Base-by-base conservation (phyloP, 1,140 invertebrate species). In the Papilio glaucus region DNA sequence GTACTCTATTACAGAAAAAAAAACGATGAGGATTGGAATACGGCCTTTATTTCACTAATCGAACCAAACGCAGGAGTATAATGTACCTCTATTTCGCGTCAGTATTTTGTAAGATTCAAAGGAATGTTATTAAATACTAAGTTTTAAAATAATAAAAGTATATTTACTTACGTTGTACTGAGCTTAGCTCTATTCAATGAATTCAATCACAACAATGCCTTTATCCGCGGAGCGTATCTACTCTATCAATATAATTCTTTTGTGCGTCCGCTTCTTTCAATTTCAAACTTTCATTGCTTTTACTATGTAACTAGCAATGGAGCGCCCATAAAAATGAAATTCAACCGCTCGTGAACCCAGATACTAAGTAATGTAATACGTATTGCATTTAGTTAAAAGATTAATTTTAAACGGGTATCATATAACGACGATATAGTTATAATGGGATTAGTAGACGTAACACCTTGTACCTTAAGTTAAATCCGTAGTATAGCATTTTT, bases 221-320 rank as follows among this genome's bases (percentile, higher is more conserved):
- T 53, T 15, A 53, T 41, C 67, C 26, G 67, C 26, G 67, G n/a
- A 12, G 42, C 67, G 67, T 39, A 53, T 53, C 18, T 26, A 69
- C 42, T 69, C 42, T 49, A 49, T 49, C 67, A 49, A 39, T 69
- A 49, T 69, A 49, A 69, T 69, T 69, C 67, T 69, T 69, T 49
- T 49, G 45, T 49, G 67, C 18, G 24, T 42, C 41, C 67, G 67
- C 24, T 29, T 69, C 67, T 69, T 69, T 69, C 67, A 69, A 69
- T 69, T 69, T 69, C 18, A 69, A 69, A 69, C 67, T 69, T 53
- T 69, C 67, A 69, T 69, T 69, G 26, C 67, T 69, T 49, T 24
- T 69, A 69, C 42, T 69, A 49, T 69, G 67, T 53, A 69, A 69
- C 42, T 49, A 53, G 53, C 67, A 69, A 69, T 42, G 33, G 67